These are phyloP conservation scores for Sprattus sprattus DNA, from an alignment of 2,113 vertebrate species.

Conservation along the genomic window DNA sequence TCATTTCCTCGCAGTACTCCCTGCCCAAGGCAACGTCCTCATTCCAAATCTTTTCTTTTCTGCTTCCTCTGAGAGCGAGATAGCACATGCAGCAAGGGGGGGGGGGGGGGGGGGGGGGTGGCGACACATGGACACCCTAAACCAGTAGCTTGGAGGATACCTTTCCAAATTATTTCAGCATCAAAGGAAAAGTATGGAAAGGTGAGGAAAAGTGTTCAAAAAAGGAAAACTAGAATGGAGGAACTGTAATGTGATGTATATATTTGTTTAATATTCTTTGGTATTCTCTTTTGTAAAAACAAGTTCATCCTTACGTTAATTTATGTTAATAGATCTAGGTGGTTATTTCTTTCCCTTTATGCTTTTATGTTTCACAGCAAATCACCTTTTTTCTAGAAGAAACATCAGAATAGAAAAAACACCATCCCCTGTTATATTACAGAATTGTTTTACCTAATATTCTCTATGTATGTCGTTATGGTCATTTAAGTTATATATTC, in stretches of 20 bases:
- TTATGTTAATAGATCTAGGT: not conserved
- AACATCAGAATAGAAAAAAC: not conserved
- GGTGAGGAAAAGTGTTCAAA: not conserved
- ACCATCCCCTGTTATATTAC: not conserved
- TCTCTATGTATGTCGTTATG: not conserved
- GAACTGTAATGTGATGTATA: not conserved
- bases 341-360: not conserved
- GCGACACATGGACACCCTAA: not conserved
- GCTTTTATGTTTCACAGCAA: not conserved
- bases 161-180: not conserved
- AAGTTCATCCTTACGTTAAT: not conserved
- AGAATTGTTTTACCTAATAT: not conserved
- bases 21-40: slow-evolving; percentile 70
- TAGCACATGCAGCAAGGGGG: not conserved
- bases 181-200: not conserved
- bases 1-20: slow-evolving; percentile 72
- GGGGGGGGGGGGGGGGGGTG: not conserved
- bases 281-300: not conserved
- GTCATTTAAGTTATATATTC: not conserved
- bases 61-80: slow-evolving; percentile 47
- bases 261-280: too few species aligned
- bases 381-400: too few species aligned
- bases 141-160: not conserved
- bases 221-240: not conserved
- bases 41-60: slow-evolving; percentile 64